phyloP scores from a whole-genome alignment of 2,888 invertebrate genomes.

The Acrobasis repandana region DNA sequence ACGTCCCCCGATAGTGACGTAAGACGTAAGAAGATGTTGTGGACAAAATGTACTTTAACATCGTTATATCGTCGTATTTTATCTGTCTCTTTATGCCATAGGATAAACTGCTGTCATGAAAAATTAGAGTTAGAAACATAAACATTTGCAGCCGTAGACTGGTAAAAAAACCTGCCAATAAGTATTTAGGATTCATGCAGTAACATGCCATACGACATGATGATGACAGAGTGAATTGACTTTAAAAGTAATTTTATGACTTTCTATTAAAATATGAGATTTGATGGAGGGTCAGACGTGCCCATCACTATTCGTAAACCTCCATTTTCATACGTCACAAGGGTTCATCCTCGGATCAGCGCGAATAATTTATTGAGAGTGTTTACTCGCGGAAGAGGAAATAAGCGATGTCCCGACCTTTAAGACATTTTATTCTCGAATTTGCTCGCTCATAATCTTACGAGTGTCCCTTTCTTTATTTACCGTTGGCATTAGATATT shows the following conservation, averaged over 20 bases:
- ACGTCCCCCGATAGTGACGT: slow-evolving; percentile 26
- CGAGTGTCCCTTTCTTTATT: slow-evolving; percentile 7
- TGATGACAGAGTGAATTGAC: too few relatives aligned
- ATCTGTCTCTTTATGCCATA: too few relatives aligned
- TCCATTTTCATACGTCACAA: slow-evolving; percentile 69
- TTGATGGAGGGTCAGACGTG: slow-evolving; percentile 22
- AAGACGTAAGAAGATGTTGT: slow-evolving; percentile 1
- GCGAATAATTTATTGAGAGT: slow-evolving; percentile 72
- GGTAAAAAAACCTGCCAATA: too few relatives aligned
- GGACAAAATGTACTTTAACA: neutral
- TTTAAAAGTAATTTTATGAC: too few relatives aligned
- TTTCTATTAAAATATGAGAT: neutral
- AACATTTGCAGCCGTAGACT: too few relatives aligned
- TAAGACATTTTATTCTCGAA: slow-evolving; percentile 37
- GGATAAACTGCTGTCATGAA: too few relatives aligned
- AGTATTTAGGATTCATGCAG: too few relatives aligned
- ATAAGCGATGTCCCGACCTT: slow-evolving; percentile 41
- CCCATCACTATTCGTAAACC: slow-evolving; percentile 40
- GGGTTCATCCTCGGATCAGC: slow-evolving; percentile 67
- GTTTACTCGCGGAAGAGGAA: slow-evolving; percentile 54
- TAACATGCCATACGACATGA: too few relatives aligned
- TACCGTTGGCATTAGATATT: neutral
- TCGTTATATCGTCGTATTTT: neutral
- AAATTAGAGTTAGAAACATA: too few relatives aligned
- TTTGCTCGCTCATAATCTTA: slow-evolving; percentile 30